Evolutionary conservation across 1,140 invertebrate genomes (phyloP), one percentile per base, ranked within the genome.

Genomic region (Phenacoccus solenopsis): DNA sequence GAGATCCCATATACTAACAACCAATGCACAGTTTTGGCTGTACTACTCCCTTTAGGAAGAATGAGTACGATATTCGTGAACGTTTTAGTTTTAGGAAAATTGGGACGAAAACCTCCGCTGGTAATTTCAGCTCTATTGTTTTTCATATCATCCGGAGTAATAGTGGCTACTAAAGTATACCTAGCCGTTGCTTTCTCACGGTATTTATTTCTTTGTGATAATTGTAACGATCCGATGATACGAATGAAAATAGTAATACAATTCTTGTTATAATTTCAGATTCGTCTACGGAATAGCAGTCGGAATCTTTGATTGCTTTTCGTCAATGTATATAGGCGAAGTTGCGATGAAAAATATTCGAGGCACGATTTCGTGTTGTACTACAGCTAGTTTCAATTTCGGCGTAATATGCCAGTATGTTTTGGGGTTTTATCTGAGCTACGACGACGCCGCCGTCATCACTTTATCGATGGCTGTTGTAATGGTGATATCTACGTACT

Each of bases 341-440:
- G 25, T 25, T 9, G 86, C 72, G 12, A 38, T 67, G 5, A 20
- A 70, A 16, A 59, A 68, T 2, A 79, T 68, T 10, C 67, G 74
- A 21, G 74, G 74, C 4, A 71, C 72, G 4, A 49, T 74, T 0
- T 90, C 90, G 5, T 90, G 91, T 0, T 86, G 90, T 69, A 85
- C 93, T 72, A 90, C 94, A 76, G 78, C 91, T 5, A 90, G 89
- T 75, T 84, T 88, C 32, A 84, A 85, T 7, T 72, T 89, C n/a
- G 94, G 94, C 3, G 86, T 93, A 73, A 76, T 94, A 0, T 83
- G 88, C 27, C 82, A 88, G 0, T 96, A 92, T 76, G 76, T 80
- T 0, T 81, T 91, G 28, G 93, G 93, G 0, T 85, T 90, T 0
- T 88, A 81, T 75, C 81, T 90, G 0, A 80, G 81, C 0, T 93